Conservation (phyloP, 2,888 invertebrate genomes). For the Creontiades dilutus region DNA sequence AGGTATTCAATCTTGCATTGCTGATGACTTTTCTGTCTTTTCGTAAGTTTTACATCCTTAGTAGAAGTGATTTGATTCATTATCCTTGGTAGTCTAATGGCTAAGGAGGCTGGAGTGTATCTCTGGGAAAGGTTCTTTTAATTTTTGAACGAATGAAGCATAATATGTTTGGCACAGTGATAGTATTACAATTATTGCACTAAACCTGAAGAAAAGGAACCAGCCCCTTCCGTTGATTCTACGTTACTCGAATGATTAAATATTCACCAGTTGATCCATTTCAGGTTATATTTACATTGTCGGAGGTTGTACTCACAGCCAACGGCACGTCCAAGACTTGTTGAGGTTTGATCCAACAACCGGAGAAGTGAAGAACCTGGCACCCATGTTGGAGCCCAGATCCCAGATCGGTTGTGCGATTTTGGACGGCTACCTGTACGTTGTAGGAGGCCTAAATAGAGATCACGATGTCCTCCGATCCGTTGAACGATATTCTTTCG, state of each 20-base stretch:
- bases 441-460: constrained; percentile 92
- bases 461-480: constrained; percentile 88
- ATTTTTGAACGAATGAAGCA: too few species aligned
- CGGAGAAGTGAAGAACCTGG: constrained; percentile 87
- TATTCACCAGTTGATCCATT: constrained; percentile 65
- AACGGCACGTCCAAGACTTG: constrained; percentile 87
- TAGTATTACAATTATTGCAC: too few species aligned
- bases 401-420: constrained; percentile 95
- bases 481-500: constrained; percentile 90
- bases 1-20: constrained; percentile 72
- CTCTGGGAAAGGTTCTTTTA: background rate
- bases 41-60: too few species aligned
- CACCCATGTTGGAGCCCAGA: constrained; percentile 89
- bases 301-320: constrained; percentile 91
- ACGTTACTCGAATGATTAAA: too few species aligned
- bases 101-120: too few species aligned
- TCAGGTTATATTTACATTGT: constrained; percentile 92
- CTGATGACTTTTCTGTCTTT: too few species aligned
- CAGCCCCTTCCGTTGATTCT: too few species aligned
- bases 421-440: constrained; percentile 90
- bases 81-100: too few species aligned
- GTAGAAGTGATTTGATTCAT: too few species aligned
- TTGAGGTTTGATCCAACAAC: constrained; percentile 90
- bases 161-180: too few species aligned
- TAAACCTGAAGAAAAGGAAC: too few species aligned